Conservation (phyloP, 2,113 vertebrate species). For the Nothocercus nigrocapillus region DNA sequence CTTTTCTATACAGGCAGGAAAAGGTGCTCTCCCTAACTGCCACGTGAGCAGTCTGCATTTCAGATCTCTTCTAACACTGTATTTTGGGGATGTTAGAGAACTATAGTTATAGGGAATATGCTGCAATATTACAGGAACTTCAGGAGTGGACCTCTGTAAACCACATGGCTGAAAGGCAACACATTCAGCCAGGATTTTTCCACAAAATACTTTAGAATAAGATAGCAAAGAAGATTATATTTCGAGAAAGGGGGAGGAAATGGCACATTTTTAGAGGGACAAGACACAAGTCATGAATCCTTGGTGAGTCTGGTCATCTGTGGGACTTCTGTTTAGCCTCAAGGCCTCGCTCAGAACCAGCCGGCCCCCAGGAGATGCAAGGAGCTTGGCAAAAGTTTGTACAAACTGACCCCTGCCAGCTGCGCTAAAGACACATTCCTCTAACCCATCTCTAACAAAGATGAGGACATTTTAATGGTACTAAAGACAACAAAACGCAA, state of each 20-base stretch:
- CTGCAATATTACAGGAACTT: neutral
- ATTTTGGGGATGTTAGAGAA: neutral
- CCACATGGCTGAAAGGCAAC: neutral
- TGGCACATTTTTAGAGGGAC: neutral
- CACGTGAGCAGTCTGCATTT: neutral
- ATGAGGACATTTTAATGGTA: neutral
- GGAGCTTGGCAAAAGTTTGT: neutral
- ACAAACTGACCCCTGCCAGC: neutral
- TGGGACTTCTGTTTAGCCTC: slow-evolving; percentile 8
- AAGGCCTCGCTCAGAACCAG: neutral
- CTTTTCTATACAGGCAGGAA: neutral
- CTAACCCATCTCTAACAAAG: neutral
- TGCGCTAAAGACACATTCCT: neutral
- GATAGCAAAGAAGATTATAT: too few relatives aligned
- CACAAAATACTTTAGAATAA: neutral
- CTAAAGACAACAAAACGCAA: neutral
- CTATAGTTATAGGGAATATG: rapidly evolving
- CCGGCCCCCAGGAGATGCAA: neutral
- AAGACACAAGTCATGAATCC: neutral
- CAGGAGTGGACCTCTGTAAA: neutral
- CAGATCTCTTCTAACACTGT: neutral
- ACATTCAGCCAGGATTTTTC: neutral
- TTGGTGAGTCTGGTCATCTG: neutral
- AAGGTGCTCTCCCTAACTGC: neutral
- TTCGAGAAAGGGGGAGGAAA: neutral